A percentile compares a stretch with the other conserved stretches of the same genome.
phyloP scores from a whole-genome alignment of 1,140 invertebrate genomes.

The Pentalonia nigronervosa region DNA sequence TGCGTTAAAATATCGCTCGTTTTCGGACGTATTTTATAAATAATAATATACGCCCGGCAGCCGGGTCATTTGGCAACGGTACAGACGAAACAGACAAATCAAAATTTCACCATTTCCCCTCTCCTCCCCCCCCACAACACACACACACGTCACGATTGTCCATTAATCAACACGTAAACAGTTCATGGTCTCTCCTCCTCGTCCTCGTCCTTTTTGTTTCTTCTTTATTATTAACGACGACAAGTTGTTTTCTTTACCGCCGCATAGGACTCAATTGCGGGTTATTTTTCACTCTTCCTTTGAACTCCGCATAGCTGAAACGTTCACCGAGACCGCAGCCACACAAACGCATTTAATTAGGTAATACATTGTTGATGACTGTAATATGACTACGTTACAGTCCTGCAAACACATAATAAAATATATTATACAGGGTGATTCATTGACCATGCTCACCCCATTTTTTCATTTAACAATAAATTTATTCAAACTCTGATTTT shows the following conservation, averaged over 20 bases:
- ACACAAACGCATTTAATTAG: background rate
- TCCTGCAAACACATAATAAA: background rate
- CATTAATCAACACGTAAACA: slow-evolving; percentile 57
- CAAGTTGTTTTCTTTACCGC: slow-evolving; percentile 49
- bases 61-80: slow-evolving; percentile 44
- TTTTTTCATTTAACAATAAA: too few relatives aligned
- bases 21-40: slow-evolving; percentile 27
- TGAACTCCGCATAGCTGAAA: background rate
- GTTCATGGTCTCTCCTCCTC: slow-evolving; percentile 40
- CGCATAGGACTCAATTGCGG: background rate
- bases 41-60: background rate
- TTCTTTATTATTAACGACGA: slow-evolving; percentile 46
- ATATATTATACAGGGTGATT: background rate
- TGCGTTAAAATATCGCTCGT: slow-evolving; percentile 28
- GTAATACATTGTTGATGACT: background rate
- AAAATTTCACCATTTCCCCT: slow-evolving; percentile 52
- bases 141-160: background rate
- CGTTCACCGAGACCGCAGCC: background rate
- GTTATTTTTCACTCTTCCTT: slow-evolving; percentile 5
- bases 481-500: too few relatives aligned
- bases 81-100: slow-evolving; percentile 56
- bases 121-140: background rate
- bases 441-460: background rate
- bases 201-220: background rate
- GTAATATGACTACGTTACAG: background rate